Evolutionary conservation across 2,113 vertebrate genomes (phyloP).

Genomic region (Neoarius graeffei): DNA sequence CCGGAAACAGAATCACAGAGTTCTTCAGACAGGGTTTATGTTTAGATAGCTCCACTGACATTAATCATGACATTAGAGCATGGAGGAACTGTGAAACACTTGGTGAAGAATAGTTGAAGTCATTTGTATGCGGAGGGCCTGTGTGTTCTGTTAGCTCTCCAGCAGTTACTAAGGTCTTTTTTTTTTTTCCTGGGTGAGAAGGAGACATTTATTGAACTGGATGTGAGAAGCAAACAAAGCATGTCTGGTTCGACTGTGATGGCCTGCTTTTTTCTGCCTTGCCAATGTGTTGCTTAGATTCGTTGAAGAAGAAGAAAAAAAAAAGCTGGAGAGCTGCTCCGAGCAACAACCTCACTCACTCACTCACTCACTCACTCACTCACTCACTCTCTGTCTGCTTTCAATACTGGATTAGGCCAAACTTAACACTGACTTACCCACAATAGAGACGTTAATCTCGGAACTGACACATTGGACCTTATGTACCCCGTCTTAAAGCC

Average conservation of each 20-base stretch:
- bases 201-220: constrained; percentile 59
- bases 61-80: constrained; percentile 27
- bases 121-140: constrained; percentile 58
- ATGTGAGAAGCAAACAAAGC: constrained; percentile 60
- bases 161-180: constrained; percentile 37
- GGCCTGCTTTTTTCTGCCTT: constrained; percentile 47
- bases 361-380: constrained; percentile 3
- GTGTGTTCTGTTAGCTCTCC: constrained; percentile 36
- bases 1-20: constrained; percentile 32
- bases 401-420: constrained; percentile 51
- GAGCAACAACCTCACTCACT: constrained; percentile 48
- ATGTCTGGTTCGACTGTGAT: constrained; percentile 39
- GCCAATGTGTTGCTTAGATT: constrained; percentile 49
- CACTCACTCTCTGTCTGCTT: constrained; percentile 24
- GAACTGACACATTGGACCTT: constrained; percentile 44
- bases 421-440: constrained; percentile 54
- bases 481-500: constrained; percentile 25
- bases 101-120: constrained; percentile 38
- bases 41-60: constrained; percentile 34
- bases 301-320: constrained; percentile 47
- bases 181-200: constrained; percentile 48
- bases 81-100: constrained; percentile 19
- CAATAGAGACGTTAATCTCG: constrained; percentile 27
- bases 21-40: constrained; percentile 32
- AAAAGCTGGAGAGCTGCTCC: constrained; percentile 55